phyloP scores from a whole-genome alignment of 2,888 invertebrate species.

The Caenorhabditis japonica region DNA sequence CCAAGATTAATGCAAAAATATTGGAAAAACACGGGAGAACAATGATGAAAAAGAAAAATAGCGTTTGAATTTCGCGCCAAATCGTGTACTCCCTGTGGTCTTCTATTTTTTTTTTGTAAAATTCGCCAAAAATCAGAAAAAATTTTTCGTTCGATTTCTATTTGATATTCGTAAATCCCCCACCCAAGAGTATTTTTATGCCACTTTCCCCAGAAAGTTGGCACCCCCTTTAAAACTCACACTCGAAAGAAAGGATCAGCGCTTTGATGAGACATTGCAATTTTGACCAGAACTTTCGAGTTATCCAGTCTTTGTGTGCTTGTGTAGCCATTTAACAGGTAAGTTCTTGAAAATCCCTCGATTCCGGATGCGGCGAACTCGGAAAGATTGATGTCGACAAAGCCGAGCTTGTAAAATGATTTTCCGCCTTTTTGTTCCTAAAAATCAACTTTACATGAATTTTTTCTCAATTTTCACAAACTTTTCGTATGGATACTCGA shows the following conservation, averaged over 20 bases:
- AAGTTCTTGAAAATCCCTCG: slow-evolving; percentile 84
- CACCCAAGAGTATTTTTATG: no score
- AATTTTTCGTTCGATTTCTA: no score
- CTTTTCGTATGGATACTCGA: slow-evolving; percentile 94
- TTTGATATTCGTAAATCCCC: no score
- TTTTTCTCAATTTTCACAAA: slow-evolving; percentile 73
- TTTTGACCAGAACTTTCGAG: slow-evolving; percentile 91
- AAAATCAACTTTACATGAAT: slow-evolving; percentile 4
- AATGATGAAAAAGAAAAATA: no score
- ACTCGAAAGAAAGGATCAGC: slow-evolving; percentile 98
- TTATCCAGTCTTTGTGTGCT: slow-evolving; percentile 91
- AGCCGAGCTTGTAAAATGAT: slow-evolving; percentile 94
- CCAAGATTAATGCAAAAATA: no score
- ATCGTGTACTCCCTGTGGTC: no score
- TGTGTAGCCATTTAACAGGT: slow-evolving; percentile 95
- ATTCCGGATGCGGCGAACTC: slow-evolving; percentile 95
- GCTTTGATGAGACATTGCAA: slow-evolving; percentile 92
- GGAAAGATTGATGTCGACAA: slow-evolving; percentile 95
- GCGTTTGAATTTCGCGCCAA: no score
- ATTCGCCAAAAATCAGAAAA: no score
- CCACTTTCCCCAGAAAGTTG: no score
- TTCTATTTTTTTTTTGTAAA: no score
- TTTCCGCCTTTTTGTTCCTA: slow-evolving; percentile 86
- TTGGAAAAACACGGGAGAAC: no score
- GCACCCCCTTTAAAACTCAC: no score